Percentiles rank a stretch among this genome's conserved stretches.
These are phyloP conservation scores for Schizopygopsis pylzovi DNA, from an alignment of 2,797 vertebrate genomes.

Conservation along the genomic window DNA sequence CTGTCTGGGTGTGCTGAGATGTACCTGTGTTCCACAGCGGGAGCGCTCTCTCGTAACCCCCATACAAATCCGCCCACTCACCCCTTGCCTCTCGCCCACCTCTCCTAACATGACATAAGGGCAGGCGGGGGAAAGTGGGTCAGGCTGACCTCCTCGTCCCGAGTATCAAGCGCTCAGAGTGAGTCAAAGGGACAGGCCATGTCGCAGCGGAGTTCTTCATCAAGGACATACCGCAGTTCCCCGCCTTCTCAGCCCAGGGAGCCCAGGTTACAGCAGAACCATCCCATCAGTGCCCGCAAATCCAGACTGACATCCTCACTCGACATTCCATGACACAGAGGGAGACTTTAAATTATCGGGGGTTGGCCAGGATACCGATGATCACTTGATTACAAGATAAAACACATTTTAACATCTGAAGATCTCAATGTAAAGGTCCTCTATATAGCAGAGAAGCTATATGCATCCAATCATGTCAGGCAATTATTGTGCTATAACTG, in stretches of 20 bases:
- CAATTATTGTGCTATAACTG: background rate
- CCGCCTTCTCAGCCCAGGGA: slow-evolving; percentile 32
- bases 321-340: background rate
- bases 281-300: slow-evolving; percentile 48
- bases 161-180: slow-evolving; percentile 74
- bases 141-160: slow-evolving; percentile 75
- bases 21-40: slow-evolving; percentile 60
- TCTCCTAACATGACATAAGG: slow-evolving; percentile 70
- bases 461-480: background rate
- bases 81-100: slow-evolving; percentile 53
- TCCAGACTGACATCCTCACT: slow-evolving; percentile 44
- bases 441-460: background rate
- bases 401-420: slow-evolving; percentile 10
- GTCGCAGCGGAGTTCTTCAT: slow-evolving; percentile 77
- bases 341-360: slow-evolving; percentile 1
- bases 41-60: slow-evolving; percentile 65
- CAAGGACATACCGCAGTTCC: slow-evolving; percentile 62
- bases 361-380: slow-evolving; percentile 26
- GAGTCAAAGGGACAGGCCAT: slow-evolving; percentile 80
- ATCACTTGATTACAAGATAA: slow-evolving; percentile 39
- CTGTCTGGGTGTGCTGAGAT: slow-evolving; percentile 25
- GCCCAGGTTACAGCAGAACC: slow-evolving; percentile 56
- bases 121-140: slow-evolving; percentile 74
- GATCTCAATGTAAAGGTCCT: background rate
- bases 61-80: slow-evolving; percentile 20